phyloP scores from a whole-genome alignment of 1,140 invertebrate species.

The Trachelipus rathkii region DNA sequence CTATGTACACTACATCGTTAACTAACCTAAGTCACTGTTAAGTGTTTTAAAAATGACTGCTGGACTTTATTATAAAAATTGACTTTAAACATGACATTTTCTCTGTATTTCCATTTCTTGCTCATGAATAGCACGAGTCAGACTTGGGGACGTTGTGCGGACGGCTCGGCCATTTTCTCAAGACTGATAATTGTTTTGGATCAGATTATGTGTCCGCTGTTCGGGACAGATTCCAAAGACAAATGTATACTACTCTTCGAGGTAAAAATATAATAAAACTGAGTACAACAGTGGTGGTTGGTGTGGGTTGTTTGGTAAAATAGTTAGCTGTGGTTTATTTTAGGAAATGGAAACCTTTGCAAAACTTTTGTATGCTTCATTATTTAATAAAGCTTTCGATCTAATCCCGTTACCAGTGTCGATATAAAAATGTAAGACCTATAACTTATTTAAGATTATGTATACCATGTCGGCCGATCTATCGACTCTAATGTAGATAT shows the following conservation, averaged over 20 bases:
- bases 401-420: no score
- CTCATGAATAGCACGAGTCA: background rate
- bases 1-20: background rate
- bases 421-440: no score
- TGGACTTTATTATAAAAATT: no score
- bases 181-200: background rate
- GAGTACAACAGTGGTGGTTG: background rate
- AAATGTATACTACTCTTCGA: background rate
- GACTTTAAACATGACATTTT: background rate
- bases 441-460: no score
- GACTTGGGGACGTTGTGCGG: background rate
- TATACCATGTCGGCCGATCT: no score
- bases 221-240: background rate
- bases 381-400: background rate
- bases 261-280: background rate
- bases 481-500: no score
- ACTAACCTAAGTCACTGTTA: no score
- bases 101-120: background rate
- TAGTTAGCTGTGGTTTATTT: background rate
- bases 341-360: background rate
- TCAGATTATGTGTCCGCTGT: background rate
- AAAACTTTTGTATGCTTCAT: background rate
- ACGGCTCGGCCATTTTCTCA: slow-evolving; percentile 2
- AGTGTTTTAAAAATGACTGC: no score
- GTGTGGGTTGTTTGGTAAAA: background rate